Evolutionary conservation across 2,797 vertebrate species (phyloP).

Genomic region (Neoniphon sammara): DNA sequence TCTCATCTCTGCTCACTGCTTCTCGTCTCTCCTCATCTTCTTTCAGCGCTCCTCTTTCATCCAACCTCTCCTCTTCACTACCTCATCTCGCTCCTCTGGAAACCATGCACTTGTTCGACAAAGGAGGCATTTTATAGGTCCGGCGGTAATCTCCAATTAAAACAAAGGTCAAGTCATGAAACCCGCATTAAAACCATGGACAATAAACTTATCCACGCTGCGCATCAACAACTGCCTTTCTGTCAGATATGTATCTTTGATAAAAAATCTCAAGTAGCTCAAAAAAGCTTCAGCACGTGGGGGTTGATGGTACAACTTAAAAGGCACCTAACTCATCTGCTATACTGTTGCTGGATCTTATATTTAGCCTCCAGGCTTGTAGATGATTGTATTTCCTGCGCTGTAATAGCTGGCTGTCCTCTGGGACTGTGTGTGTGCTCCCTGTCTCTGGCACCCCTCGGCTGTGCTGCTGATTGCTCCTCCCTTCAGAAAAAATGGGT

Average conservation of each 20-base stretch:
- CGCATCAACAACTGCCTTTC: conserved; percentile 39
- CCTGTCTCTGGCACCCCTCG: conserved; percentile 67
- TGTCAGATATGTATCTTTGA: conserved; percentile 54
- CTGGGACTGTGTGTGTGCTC: conserved; percentile 68
- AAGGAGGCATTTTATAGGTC: conserved; percentile 24
- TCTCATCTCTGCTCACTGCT: conserved; percentile 47
- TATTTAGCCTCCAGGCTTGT: conserved; percentile 72
- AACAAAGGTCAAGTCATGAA: conserved; percentile 20
- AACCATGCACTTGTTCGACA: conserved; percentile 43
- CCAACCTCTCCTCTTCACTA: conserved; percentile 42
- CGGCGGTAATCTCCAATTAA: conserved; percentile 24
- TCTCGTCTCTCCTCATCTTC: conserved; percentile 44
- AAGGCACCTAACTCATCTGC: conserved; percentile 60
- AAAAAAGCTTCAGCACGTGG: conserved; percentile 37
- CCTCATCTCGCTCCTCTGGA: conserved; percentile 45
- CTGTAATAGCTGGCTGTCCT: conserved; percentile 76
- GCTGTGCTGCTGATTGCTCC: conserved; percentile 73
- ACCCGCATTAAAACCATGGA: not conserved
- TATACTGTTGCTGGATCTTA: conserved; percentile 66
- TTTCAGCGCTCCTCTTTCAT: conserved; percentile 59
- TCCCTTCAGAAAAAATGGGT: conserved; percentile 76
- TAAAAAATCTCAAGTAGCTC: conserved; percentile 50
- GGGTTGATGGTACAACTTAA: conserved; percentile 60
- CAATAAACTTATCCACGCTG: conserved; percentile 21
- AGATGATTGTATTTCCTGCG: conserved; percentile 81